Evolutionary conservation across 2,113 vertebrate species (phyloP), one percentile per base, ranked within the genome.

Genomic region (western clawed frog (Xenopus tropicalis)): DNA sequence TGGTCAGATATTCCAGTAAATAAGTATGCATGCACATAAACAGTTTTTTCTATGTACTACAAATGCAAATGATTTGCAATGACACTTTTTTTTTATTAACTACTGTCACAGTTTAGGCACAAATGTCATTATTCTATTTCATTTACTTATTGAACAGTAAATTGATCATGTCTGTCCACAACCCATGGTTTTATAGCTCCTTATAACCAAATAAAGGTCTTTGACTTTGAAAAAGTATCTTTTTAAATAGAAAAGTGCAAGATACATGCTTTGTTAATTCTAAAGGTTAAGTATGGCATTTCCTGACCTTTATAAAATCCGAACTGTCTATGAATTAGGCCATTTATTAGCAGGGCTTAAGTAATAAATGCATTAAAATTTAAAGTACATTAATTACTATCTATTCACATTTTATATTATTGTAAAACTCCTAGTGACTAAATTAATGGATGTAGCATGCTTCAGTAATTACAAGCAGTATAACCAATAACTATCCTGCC

Each of bases 351-450:
- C 66, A 62, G 69, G 66, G 69, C 73, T 63, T 63, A 69, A 56
- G 73, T 59, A 63, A 76, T 69, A 69, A 76, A 76, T 69, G 73
- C 23, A 76, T 76, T 76, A 76, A 76, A 76, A 63, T 69, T 74
- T 76, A 63, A 76, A 69, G 73, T 69, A 63, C 59, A 69, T 64
- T 74, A 76, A 76, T 76, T 76, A 69, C 66, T 76, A 76, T 76
- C 73, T 59, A 69, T 76, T 76, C 66, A 69, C 73, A 75, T 75
- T 69, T 76, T 76, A 69, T 69, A 76, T 68, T 76, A 76, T 76
- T 69, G 59, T 76, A 76, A 69, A 69, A 76, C 73, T 76, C 73
- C 73, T 69, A 69, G 73, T 63, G 73, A 69, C 66, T 69, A 69
- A 69, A 69, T 76, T 76, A 76, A 76, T 76, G 66, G 66, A 69